Base-by-base conservation (phyloP, 1,140 invertebrate species). In the Scaptomyza hsui region DNA sequence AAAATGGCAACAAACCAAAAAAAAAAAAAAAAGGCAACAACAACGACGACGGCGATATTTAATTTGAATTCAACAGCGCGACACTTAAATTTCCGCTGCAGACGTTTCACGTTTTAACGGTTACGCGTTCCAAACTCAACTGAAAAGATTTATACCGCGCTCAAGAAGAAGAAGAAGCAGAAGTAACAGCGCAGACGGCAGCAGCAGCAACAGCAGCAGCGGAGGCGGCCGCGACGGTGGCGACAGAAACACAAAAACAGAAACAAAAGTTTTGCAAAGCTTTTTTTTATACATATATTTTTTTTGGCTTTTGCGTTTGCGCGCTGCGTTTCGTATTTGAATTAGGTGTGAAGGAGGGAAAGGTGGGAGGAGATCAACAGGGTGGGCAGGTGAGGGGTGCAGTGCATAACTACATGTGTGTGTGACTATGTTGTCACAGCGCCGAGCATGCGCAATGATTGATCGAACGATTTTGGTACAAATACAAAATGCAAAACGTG, bases 111-210 rank as follows among this genome's bases (percentile, higher is more conserved):
- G 86, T 89, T 89, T 89, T 86, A 79, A 89, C 86, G 81, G 86
- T 82, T 89, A 62, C 77, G 86, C 86, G 86, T 89, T 86, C 86
- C 86, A 86, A 89, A 89, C 86, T 89, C 86, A 89, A 89, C 86
- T 89, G 81, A 81, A 86, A 86, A 89, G 82, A 86, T 88, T 86
- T 88, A 77, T 88, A 86, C 81, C 82, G 78, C 82, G 78, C 78
- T 78, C 75, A 82, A 82, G 82, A 88, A 86, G 82, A 86, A 85
- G 75, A 78, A 78, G 74, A 57, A 76, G 67, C 53, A 78, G 72
- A 37, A 68, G 45, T 15, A 51, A 32, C 15, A 32, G 44, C 44
- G 16, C 13, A 18, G 19, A n/a, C 32, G 18, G 32, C 29, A 53
- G 10, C 29, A 51, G 5, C 26, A 32, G 19, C 45, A 59, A 24